Evolutionary conservation across 2,888 invertebrate species (phyloP), one percentile per base, ranked within the genome.

Genomic region (Sinelater perroti): DNA sequence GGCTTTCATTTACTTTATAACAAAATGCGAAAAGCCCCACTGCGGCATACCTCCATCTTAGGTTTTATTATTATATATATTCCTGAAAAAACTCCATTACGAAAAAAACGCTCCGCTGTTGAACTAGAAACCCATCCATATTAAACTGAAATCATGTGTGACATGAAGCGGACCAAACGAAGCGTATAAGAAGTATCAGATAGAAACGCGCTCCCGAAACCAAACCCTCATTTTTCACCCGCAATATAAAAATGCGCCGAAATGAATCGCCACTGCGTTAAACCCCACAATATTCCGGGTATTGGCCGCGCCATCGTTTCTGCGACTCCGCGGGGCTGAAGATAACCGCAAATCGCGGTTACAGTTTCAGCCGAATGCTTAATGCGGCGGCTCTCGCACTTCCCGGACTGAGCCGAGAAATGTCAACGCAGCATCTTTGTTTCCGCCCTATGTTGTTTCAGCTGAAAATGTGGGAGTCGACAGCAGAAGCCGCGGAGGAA

Each of bases 231-330:
- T 38, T 38, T 38, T 38, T 38, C 38, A 38, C 18, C 20, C 11
- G 21, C 20, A 18, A 38, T 38, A 38, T 38, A 38, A 38, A 38
- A 38, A 38, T 38, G 18, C 38, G 38, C 13, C 11, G 21, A 38
- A 38, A 38, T 38, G 38, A 38, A 38, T 38, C 38, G 38, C 38
- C 38, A 38, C 38, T 38, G 38, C 38, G 38, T 38, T 38, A 38
- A 21, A 18, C 38, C 21, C 21, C 21, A 38, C 14, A 21, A 38
- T 38, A 38, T 38, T 13, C 20, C 11, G 10, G 38, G 20, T 38
- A 38, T 38, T 38, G 20, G 38, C 14, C 14, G 14, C 11, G 20
- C 38, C 38, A 38, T 38, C 38, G 14, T 38, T 38, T 38, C 21
- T 38, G 11, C 38, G 10, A 21, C 13, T 18, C 38, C 21, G 38